These are phyloP conservation scores for Odontamblyopus lacepedii DNA, from an alignment of 2,797 vertebrate genomes.

Conservation along the genomic window DNA sequence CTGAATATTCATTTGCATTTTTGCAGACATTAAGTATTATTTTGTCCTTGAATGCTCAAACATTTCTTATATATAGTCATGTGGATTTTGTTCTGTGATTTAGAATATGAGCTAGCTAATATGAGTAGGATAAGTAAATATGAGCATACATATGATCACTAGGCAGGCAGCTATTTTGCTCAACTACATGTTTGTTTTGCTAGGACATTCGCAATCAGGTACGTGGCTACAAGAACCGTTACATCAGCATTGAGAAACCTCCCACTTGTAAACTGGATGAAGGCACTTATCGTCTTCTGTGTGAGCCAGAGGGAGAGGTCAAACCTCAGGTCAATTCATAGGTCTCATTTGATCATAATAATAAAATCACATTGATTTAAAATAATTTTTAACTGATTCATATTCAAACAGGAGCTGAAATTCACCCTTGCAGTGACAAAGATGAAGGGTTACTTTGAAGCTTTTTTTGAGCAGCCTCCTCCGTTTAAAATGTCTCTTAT, in stretches of 20 bases:
- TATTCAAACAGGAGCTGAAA: conserved; percentile 78
- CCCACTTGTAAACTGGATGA: conserved; percentile 83
- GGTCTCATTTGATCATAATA: neutral
- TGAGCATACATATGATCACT: too few species aligned
- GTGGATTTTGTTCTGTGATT: conserved; percentile 25
- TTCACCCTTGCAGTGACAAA: conserved; percentile 82
- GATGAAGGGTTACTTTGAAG: conserved; percentile 87
- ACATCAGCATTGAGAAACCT: conserved; percentile 83
- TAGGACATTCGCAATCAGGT: conserved; percentile 82
- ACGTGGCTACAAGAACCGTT: conserved; percentile 76
- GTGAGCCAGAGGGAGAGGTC: conserved; percentile 84
- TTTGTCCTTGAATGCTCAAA: neutral
- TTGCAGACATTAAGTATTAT: neutral
- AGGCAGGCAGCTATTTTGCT: neutral
- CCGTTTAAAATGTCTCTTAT: conserved; percentile 83
- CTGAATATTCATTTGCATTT: too few species aligned
- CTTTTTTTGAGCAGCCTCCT: conserved; percentile 83
- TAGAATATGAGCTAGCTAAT: neutral
- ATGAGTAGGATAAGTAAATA: too few species aligned
- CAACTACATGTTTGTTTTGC: conserved; percentile 13
- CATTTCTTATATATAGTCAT: conserved; percentile 8
- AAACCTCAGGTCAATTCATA: conserved; percentile 75
- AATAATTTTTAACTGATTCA: conserved; percentile 3
- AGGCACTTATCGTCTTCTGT: conserved; percentile 80
- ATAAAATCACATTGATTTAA: neutral